Base-by-base conservation (phyloP, 2,113 vertebrate genomes). In the Bufo gargarizans region DNA sequence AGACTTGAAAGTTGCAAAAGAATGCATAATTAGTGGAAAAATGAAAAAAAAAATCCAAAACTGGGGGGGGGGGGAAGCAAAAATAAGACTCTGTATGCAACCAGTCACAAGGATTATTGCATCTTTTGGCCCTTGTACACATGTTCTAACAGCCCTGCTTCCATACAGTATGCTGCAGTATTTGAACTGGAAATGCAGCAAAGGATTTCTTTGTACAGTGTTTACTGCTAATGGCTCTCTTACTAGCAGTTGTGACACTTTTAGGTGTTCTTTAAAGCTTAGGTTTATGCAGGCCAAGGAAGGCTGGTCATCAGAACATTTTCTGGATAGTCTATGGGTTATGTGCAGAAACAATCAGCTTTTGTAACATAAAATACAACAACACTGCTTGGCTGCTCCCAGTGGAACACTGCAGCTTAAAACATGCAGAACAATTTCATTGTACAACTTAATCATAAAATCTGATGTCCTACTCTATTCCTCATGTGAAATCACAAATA, bases 341-440 rank as follows among this genome's bases (percentile, higher is more conserved):
- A 22, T 79, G 11, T 22, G 33, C 50, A 56, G 77, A 6, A 58
- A 56, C 22, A 58, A 22, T 45, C 56, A 59, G 53, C 78, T 81
- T 58, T 4, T 79, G 53, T 56, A 78, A 78, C 77, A 78, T 78
- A 78, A 78, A 58, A 59, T 56, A 43, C 45, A 61, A 61, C 22
- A 61, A 14, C 7, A 10, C 55, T 19, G 22, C 56, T 80, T 81
- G 78, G 78, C 78, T 81, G 5, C 78, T 61, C 56, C 61, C n/a
- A 55, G 47, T 9, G 19, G 33, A 59, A 45, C 69, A 65, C 50
- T 43, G 56, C 17, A 22, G 72, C 56, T 58, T 13, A 58, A 8
- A 12, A 13, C 3, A 12, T 58, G 8, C 56, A 12, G 8, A 12
- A 14, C 20, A 55, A 50, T 10, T 65, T 77, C 14, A 67, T 20